These are phyloP conservation scores for Drosophila kikkawai DNA, from an alignment of 1,140 invertebrate genomes.

Conservation along the genomic window DNA sequence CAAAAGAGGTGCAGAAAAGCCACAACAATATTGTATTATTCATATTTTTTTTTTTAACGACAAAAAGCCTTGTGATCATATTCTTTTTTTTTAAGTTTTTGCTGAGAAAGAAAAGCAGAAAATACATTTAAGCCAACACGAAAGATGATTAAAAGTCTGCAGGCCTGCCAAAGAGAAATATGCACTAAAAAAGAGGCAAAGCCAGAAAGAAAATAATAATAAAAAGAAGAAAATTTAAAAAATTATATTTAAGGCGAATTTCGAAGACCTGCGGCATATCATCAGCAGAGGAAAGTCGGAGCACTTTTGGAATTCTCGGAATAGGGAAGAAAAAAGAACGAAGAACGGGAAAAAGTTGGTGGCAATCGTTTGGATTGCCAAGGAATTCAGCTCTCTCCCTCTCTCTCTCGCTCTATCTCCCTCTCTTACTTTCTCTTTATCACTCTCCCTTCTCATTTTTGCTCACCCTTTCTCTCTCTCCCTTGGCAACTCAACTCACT, in stretches of 20 bases:
- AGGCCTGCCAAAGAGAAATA: constrained; percentile 4
- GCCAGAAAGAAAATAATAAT: not conserved
- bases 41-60: not conserved
- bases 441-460: not conserved
- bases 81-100: not conserved
- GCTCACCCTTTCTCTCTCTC: not conserved
- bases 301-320: constrained; percentile 22
- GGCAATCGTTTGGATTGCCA: constrained; percentile 15
- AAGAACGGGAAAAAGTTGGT: constrained; percentile 19
- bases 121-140: constrained; percentile 7
- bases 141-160: constrained; percentile 11
- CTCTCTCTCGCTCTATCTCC: not conserved
- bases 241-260: constrained; percentile 3
- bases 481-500: constrained; percentile 30
- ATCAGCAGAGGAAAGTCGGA: not conserved
- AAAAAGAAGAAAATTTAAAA: not conserved
- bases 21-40: constrained; percentile 7
- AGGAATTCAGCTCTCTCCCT: constrained; percentile 12
- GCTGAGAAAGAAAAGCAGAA: not conserved
- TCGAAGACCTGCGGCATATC: constrained; percentile 1
- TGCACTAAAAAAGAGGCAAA: not conserved
- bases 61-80: constrained; percentile 7
- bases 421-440: not conserved
- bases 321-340: constrained; percentile 6
- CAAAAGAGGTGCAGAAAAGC: not conserved